Conservation (phyloP, 92 coral and sea anemone genomes). For the Actinostola sp. region DNA sequence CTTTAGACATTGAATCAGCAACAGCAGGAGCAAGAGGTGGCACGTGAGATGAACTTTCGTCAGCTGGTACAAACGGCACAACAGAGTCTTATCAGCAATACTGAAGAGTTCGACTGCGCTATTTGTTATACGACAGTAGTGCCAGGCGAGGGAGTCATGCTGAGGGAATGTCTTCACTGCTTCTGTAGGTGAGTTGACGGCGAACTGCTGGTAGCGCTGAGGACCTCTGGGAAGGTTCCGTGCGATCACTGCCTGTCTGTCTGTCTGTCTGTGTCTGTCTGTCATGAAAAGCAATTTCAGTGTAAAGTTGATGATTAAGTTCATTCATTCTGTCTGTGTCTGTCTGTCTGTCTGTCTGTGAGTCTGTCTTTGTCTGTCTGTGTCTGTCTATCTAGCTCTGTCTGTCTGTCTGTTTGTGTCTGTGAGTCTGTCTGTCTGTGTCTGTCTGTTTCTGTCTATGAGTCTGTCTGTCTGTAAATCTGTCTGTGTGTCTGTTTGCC, state of each 20-base stretch:
- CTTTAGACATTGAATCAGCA: slow-evolving; percentile 14
- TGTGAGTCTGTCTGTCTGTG: neutral
- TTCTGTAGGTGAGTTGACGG: slow-evolving; percentile 89
- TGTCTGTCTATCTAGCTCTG: too few relatives aligned
- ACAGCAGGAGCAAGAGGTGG: slow-evolving; percentile 34
- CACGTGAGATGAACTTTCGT: slow-evolving; percentile 70
- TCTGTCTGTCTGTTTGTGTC: neutral
- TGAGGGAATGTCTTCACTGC: slow-evolving; percentile 90
- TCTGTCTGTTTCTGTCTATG: neutral
- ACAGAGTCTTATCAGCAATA: slow-evolving; percentile 79
- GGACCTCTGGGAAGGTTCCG: too few relatives aligned
- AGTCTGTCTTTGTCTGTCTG: too few relatives aligned
- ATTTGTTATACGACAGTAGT: slow-evolving; percentile 76
- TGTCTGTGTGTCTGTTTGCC: neutral
- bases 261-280: too few relatives aligned
- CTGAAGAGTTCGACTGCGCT: slow-evolving; percentile 89
- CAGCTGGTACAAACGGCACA: slow-evolving; percentile 76
- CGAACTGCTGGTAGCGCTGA: too few relatives aligned
- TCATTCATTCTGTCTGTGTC: too few relatives aligned
- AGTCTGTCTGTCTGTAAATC: neutral
- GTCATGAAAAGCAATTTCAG: too few relatives aligned
- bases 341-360: neutral
- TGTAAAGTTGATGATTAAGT: too few relatives aligned
- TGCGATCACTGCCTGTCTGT: too few relatives aligned
- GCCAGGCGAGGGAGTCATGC: slow-evolving; percentile 88